Evolutionary conservation across 2,113 vertebrate species (phyloP).

Genomic region (Serilophus lunatus): DNA sequence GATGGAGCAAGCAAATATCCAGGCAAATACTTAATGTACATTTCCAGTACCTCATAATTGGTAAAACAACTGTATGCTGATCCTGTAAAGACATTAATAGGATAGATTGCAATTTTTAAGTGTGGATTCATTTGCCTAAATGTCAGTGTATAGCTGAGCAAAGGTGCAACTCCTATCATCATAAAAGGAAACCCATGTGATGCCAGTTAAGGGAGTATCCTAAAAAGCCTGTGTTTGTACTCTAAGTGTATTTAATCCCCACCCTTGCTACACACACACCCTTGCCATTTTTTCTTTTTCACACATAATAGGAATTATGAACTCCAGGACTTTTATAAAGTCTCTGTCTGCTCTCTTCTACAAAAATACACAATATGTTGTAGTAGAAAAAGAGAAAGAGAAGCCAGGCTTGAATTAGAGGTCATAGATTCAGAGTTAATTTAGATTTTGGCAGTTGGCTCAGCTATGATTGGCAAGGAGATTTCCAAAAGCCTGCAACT

Average conservation of each 20-base stretch:
- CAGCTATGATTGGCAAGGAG: not conserved
- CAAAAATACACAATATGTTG: not conserved
- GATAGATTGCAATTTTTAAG: not conserved
- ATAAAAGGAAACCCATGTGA: not conserved
- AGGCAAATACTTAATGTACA: not conserved
- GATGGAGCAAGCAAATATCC: not conserved
- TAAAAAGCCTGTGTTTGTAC: not conserved
- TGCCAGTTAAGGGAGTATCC: not conserved
- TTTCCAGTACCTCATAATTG: not conserved
- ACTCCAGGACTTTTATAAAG: not conserved
- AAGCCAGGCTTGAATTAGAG: not conserved
- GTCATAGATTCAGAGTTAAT: not conserved
- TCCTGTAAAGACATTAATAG: not conserved
- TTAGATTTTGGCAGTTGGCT: slow-evolving; percentile 12
- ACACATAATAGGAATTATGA: not conserved
- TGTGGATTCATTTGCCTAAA: not conserved
- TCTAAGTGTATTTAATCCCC: not conserved
- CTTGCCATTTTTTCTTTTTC: not conserved
- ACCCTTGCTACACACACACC: not conserved
- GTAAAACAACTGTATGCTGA: not conserved
- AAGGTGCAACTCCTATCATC: not conserved
- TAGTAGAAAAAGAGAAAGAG: not conserved
- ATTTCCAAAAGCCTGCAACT: slow-evolving; percentile 26
- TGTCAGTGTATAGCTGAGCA: not conserved
- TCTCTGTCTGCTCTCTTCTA: not conserved